phyloP scores from a whole-genome alignment of 2,888 invertebrate species.

The Sminthurides aquaticus region DNA sequence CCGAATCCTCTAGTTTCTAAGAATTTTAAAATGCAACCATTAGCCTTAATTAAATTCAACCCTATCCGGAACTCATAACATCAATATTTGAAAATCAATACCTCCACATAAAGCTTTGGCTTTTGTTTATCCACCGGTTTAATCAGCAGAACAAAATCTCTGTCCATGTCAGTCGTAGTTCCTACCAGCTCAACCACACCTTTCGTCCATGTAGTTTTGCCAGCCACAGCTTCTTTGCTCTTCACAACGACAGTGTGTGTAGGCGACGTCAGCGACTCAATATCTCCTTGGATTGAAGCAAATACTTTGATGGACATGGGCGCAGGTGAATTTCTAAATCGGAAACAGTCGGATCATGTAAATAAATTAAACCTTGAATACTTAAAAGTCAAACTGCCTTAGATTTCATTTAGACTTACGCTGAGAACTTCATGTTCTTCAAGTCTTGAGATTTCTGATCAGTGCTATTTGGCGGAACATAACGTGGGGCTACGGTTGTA shows the following conservation, averaged over 20 bases:
- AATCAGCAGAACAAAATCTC: constrained; percentile 48
- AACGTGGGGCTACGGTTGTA: constrained; percentile 29
- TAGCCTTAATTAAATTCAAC: background rate
- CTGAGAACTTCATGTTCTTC: constrained; percentile 9
- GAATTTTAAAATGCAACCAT: background rate
- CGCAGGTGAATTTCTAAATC: constrained; percentile 13
- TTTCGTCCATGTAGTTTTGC: background rate
- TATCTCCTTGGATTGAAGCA: constrained; percentile 11
- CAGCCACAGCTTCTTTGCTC: background rate
- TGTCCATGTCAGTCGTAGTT: constrained; percentile 30
- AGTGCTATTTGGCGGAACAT: constrained; percentile 17
- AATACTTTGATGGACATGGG: constrained; percentile 18
- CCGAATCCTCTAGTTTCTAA: constrained; percentile 25
- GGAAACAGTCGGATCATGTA: background rate
- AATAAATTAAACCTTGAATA: background rate
- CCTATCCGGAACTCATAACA: background rate
- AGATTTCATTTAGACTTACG: constrained; percentile 11
- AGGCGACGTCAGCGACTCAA: constrained; percentile 18
- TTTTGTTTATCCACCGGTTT: constrained; percentile 48
- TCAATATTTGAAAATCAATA: constrained; percentile 4
- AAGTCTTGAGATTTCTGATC: constrained; percentile 15
- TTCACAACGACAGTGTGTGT: constrained; percentile 11
- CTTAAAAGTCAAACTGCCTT: background rate
- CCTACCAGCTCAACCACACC: background rate
- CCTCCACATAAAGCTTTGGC: constrained; percentile 49